Conservation (phyloP, 2,113 vertebrate genomes). For the Ceyx margarethae region DNA sequence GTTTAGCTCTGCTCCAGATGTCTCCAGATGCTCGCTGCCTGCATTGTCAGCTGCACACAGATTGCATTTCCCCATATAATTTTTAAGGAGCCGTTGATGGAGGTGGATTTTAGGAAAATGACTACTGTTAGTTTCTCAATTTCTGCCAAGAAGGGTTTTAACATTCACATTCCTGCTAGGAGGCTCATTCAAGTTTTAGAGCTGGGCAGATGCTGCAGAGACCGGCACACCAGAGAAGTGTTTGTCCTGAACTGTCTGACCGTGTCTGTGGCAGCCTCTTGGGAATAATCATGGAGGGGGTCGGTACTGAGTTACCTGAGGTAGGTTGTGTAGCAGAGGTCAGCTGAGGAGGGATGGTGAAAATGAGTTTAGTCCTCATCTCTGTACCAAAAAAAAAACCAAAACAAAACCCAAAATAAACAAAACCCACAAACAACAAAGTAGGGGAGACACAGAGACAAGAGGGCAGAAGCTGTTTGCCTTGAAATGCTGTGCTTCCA, state of each 20-base stretch:
- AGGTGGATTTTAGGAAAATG: neutral
- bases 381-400: neutral
- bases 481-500: neutral
- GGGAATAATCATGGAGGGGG: neutral
- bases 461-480: neutral
- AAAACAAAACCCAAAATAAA: too few relatives aligned
- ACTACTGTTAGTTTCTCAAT: neutral
- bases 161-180: neutral
- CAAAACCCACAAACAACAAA: too few relatives aligned
- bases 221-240: neutral
- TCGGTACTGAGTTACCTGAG: neutral
- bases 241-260: neutral
- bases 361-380: neutral
- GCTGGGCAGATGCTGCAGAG: neutral
- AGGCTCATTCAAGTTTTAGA: neutral
- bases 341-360: neutral
- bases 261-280: neutral
- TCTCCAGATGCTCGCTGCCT: neutral
- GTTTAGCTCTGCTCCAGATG: neutral
- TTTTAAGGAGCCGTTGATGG: neutral
- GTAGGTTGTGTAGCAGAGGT: neutral
- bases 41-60: neutral
- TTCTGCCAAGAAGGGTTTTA: neutral
- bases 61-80: neutral
- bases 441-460: neutral